Evolutionary conservation across 2,888 invertebrate genomes (phyloP).

Genomic region (Cosmorhoe ocellata): DNA sequence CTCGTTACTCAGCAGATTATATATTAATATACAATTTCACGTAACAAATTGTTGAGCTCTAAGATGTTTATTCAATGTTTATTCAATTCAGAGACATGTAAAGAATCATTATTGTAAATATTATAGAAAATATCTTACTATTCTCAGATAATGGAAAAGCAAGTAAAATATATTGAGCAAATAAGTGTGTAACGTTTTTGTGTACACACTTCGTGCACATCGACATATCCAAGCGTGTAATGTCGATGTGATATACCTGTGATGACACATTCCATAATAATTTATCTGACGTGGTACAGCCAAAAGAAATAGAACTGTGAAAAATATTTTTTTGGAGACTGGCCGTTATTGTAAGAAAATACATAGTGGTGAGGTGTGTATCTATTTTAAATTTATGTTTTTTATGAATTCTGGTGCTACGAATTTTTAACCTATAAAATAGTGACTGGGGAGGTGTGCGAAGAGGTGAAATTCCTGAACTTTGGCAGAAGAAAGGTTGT

Average conservation of each 20-base stretch:
- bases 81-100: conserved; percentile 15
- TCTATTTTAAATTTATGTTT: no score
- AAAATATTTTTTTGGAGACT: not conserved
- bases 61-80: conserved; percentile 21
- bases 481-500: not conserved
- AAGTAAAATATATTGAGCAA: conserved; percentile 6
- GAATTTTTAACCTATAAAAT: no score
- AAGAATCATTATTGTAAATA: conserved; percentile 8
- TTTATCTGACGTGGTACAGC: no score
- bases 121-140: not conserved
- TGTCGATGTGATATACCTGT: no score
- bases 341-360: no score
- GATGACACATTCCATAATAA: no score
- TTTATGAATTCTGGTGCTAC: no score
- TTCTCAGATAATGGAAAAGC: conserved; percentile 2
- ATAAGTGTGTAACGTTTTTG: not conserved
- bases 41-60: conserved; percentile 26
- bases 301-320: not conserved
- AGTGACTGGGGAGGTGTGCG: no score
- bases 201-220: not conserved
- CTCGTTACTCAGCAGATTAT: conserved; percentile 71
- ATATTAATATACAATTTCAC: conserved; percentile 40
- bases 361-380: no score
- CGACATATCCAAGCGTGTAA: conserved; percentile 6
- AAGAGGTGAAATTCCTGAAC: not conserved